Evolutionary conservation across 2,888 invertebrate genomes (phyloP).

Genomic region (Lithophane socia): DNA sequence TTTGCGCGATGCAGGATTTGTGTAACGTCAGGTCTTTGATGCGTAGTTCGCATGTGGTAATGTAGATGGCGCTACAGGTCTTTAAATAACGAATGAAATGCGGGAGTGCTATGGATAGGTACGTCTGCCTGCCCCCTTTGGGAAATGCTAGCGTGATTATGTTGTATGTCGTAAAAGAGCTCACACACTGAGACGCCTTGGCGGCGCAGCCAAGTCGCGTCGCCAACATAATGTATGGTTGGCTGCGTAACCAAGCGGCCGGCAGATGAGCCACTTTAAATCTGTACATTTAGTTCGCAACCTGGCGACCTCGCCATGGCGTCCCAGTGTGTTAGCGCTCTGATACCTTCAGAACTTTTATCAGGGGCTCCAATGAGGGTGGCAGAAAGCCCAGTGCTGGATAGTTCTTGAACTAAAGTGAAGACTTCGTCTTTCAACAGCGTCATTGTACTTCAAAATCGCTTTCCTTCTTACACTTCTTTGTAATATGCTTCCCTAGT

Average conservation of each 20-base stretch:
- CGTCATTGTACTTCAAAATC: constrained; percentile 26
- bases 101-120: not conserved
- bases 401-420: constrained; percentile 18
- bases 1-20: no score
- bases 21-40: no score
- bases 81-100: not conserved
- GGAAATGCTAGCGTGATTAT: not conserved
- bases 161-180: not conserved
- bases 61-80: not conserved
- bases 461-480: not conserved
- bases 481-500: not conserved
- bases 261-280: no score
- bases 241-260: no score
- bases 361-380: constrained; percentile 5
- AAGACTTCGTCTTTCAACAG: constrained; percentile 30
- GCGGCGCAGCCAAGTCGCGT: no score
- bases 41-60: no score
- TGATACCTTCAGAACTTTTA: constrained; percentile 32
- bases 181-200: no score
- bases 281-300: no score
- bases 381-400: constrained; percentile 12
- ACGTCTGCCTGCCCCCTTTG: not conserved
- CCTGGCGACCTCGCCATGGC: no score
- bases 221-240: no score
- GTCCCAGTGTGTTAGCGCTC: no score